These are phyloP conservation scores for Cotesia typhae DNA, from an alignment of 1,140 invertebrate species.

Conservation along the genomic window DNA sequence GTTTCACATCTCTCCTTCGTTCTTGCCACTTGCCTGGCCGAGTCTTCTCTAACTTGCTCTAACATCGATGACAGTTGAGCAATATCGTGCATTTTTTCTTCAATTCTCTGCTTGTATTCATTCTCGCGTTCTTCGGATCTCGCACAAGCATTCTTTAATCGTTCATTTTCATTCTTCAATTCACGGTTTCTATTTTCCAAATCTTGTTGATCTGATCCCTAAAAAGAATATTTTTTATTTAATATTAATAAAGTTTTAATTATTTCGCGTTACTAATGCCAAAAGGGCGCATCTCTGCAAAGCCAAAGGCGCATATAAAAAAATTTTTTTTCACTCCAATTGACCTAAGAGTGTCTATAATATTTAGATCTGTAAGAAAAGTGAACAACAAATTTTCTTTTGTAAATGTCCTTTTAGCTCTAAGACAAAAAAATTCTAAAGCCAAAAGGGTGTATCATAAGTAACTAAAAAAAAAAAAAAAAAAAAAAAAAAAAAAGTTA, in stretches of 20 bases:
- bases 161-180: conserved; percentile 65
- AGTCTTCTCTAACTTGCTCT: conserved; percentile 75
- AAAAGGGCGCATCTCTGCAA: too few species aligned
- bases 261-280: neutral
- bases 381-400: too few species aligned
- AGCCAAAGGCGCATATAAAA: too few species aligned
- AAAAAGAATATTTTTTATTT: conserved; percentile 36
- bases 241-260: neutral
- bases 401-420: too few species aligned
- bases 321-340: too few species aligned
- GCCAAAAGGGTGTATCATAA: too few species aligned
- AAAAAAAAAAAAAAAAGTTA: too few species aligned
- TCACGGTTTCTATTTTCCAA: conserved; percentile 66
- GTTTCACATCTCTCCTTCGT: conserved; percentile 75
- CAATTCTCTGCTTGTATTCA: conserved; percentile 52
- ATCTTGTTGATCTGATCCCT: conserved; percentile 59
- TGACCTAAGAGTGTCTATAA: too few species aligned
- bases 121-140: conserved; percentile 56
- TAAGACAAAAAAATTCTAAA: too few species aligned
- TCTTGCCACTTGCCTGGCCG: conserved; percentile 74
- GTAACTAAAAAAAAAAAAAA: too few species aligned
- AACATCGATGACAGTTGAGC: conserved; percentile 72
- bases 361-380: too few species aligned
- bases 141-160: conserved; percentile 59
- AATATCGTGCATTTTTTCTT: conserved; percentile 65